Evolutionary conservation across 2,797 vertebrate genomes (phyloP).

Genomic region (Semotilus atromaculatus): DNA sequence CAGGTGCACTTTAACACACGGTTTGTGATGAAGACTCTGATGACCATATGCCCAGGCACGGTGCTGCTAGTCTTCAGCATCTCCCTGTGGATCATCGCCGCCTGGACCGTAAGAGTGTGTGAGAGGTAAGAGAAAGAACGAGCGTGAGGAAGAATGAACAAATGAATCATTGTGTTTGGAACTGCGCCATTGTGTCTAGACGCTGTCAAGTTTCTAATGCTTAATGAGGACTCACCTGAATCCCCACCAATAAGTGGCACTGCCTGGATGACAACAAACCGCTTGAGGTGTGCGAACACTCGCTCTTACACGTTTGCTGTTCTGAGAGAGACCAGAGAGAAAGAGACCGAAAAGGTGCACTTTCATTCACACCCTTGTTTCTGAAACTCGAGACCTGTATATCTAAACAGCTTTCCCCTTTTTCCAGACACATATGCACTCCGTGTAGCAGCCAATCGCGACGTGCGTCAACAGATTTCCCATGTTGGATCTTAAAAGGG

Average conservation of each 20-base stretch:
- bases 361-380: conserved; percentile 26
- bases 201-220: conserved; percentile 29
- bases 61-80: conserved; percentile 99
- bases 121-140: conserved; percentile 85
- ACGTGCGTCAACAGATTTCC: conserved; percentile 33
- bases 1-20: conserved; percentile 99
- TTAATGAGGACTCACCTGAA: conserved; percentile 47
- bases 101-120: conserved; percentile 97
- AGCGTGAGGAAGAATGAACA: conserved; percentile 11
- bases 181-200: conserved; percentile 37
- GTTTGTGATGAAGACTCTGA: conserved; percentile 99
- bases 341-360: not conserved
- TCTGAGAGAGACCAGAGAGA: conserved; percentile 4
- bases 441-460: not conserved
- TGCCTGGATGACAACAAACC: conserved; percentile 17
- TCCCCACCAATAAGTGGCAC: conserved; percentile 28
- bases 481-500: conserved; percentile 53
- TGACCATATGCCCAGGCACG: conserved; percentile 98
- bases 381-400: not conserved
- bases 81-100: conserved; percentile 98
- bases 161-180: conserved; percentile 12
- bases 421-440: conserved; percentile 3
- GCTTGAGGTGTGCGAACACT: conserved; percentile 16
- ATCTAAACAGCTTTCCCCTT: not conserved
- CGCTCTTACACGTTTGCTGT: not conserved